These are phyloP conservation scores for Cardiocondyla obscurior DNA, from an alignment of 1,140 invertebrate genomes.

Conservation along the genomic window DNA sequence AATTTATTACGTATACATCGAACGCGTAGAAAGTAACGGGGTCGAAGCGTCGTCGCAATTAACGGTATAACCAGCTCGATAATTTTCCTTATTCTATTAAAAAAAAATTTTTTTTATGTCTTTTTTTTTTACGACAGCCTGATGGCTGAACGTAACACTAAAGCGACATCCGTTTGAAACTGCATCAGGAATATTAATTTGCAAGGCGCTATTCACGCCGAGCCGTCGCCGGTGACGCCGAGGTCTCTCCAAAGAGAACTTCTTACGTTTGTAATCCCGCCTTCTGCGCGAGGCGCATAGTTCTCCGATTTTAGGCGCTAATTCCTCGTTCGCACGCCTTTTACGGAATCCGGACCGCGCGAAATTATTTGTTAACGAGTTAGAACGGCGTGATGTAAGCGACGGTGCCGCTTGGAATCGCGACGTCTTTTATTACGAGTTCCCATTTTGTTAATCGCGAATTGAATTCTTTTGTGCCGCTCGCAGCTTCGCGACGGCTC, in stretches of 20 bases:
- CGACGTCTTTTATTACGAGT: conserved; percentile 6
- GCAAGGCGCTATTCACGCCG: background rate
- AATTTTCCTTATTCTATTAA: too few species aligned
- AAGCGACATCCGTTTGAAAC: background rate
- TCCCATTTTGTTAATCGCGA: conserved; percentile 16
- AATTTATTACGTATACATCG: too few species aligned
- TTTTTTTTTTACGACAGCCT: background rate
- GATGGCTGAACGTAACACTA: background rate
- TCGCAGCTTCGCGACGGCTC: background rate
- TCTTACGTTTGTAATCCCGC: background rate
- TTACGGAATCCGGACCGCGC: background rate
- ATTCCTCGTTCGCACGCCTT: background rate
- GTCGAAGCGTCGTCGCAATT: background rate
- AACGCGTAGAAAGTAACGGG: too few species aligned
- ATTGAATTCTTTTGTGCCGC: conserved; percentile 32
- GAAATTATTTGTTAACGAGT: conserved; percentile 28
- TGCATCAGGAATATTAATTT: conserved; percentile 1
- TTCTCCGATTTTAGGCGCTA: background rate
- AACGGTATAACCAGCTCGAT: background rate
- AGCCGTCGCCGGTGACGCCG: background rate
- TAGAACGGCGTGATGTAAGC: conserved; percentile 17
- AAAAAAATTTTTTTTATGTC: too few species aligned
- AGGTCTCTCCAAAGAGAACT: background rate
- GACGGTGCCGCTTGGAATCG: background rate
- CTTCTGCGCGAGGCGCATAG: background rate